These are phyloP conservation scores for Ptychoptera albimana DNA, from an alignment of 2,888 invertebrate genomes.

Conservation along the genomic window DNA sequence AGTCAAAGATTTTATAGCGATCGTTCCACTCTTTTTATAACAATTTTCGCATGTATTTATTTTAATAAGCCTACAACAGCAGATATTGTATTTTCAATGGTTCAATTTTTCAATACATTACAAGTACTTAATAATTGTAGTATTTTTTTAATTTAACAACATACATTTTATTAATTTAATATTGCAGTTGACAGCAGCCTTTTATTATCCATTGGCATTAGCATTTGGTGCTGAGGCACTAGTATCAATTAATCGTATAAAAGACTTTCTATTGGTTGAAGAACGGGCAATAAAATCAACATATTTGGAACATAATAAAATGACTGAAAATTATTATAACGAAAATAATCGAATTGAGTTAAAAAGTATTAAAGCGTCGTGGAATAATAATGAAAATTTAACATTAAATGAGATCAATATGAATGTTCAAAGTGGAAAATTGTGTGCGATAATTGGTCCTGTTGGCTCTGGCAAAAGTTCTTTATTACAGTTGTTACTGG, in stretches of 20 bases:
- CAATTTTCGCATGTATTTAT: slow-evolving; percentile 60
- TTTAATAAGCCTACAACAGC: slow-evolving; percentile 44
- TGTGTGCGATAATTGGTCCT: slow-evolving; percentile 71
- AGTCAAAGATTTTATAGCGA: slow-evolving; percentile 68
- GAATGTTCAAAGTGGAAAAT: slow-evolving; percentile 40
- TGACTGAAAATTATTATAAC: background rate
- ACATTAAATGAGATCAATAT: slow-evolving; percentile 39
- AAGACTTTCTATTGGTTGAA: slow-evolving; percentile 38
- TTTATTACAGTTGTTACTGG: slow-evolving; percentile 37
- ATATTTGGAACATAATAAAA: background rate
- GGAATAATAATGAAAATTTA: slow-evolving; percentile 28
- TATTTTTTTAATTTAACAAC: too few relatives aligned
- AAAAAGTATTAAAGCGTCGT: slow-evolving; percentile 31
- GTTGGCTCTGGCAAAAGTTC: slow-evolving; percentile 70
- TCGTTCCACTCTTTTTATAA: slow-evolving; percentile 66
- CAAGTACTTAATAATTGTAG: background rate
- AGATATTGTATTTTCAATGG: slow-evolving; percentile 57
- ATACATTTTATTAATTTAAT: too few relatives aligned
- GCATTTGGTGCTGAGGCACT: slow-evolving; percentile 41
- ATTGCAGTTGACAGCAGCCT: slow-evolving; percentile 29
- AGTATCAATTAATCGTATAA: slow-evolving; percentile 36
- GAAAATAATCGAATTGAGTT: slow-evolving; percentile 21
- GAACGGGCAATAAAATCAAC: slow-evolving; percentile 27
- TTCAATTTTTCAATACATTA: slow-evolving; percentile 52
- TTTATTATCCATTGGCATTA: slow-evolving; percentile 40